Percentiles rank a stretch among this genome's conserved stretches.
Evolutionary conservation across 2,797 vertebrate genomes (phyloP).

Genomic region (Falco peregrinus): DNA sequence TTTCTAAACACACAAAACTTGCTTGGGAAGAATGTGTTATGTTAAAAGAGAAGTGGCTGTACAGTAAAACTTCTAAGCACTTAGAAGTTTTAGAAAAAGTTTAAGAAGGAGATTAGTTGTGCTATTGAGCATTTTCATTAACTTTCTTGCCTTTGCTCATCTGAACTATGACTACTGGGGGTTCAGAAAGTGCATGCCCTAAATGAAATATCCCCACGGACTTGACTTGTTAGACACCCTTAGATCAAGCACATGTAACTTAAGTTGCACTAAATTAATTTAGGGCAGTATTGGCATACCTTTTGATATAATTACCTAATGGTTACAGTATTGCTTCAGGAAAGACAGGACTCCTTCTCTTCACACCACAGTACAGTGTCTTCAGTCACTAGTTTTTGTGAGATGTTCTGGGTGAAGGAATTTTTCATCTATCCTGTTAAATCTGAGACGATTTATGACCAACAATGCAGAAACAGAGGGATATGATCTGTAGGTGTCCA

Average conservation of each 20-base stretch:
- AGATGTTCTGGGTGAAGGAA: neutral
- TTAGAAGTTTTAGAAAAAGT: neutral
- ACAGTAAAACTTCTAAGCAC: neutral
- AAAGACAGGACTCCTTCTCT: neutral
- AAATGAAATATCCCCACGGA: neutral
- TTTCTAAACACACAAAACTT: neutral
- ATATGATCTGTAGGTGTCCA: neutral
- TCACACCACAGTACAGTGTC: neutral
- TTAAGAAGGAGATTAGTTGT: neutral
- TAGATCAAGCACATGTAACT: neutral
- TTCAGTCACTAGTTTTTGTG: neutral
- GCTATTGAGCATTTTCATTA: neutral
- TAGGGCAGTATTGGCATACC: neutral
- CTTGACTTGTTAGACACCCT: neutral
- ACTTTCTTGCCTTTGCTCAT: neutral
- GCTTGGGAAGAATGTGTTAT: neutral
- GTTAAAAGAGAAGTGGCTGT: neutral
- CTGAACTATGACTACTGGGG: neutral
- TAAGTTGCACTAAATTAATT: neutral
- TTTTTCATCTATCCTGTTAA: neutral
- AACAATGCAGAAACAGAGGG: neutral
- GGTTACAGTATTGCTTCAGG: neutral
- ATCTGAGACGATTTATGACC: neutral
- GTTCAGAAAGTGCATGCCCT: accelerated
- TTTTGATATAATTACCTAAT: neutral